Conservation (phyloP, 2,113 vertebrate species). For the Camarhynchus parvulus region DNA sequence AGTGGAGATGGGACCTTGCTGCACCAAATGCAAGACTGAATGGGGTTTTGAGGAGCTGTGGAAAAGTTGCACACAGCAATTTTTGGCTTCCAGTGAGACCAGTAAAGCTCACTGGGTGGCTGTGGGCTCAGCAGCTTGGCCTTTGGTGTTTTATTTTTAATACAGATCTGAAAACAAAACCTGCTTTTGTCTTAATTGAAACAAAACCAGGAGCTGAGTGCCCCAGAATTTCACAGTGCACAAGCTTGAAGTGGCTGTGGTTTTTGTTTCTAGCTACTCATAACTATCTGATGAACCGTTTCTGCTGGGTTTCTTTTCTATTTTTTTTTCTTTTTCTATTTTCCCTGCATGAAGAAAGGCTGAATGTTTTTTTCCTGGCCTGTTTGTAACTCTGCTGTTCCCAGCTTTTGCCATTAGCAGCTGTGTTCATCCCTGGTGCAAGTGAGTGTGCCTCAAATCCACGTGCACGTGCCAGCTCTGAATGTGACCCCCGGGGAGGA, state of each 20-base stretch:
- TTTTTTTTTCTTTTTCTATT: not conserved
- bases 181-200: conserved; percentile 28
- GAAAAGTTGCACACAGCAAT: not conserved
- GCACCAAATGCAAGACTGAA: not conserved
- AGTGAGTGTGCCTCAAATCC: fast-evolving
- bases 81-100: not conserved
- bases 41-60: not conserved
- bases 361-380: not conserved
- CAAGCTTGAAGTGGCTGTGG: conserved; percentile 7
- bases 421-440: fast-evolving
- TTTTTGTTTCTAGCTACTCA: conserved; percentile 22
- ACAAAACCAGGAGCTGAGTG: conserved; percentile 4
- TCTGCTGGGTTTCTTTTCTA: not conserved
- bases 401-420: not conserved
- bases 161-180: not conserved
- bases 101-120: not conserved
- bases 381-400: not conserved
- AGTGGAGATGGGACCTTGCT: not conserved
- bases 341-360: not conserved
- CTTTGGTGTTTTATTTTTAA: not conserved
- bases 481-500: not conserved
- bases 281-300: conserved; percentile 12
- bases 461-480: fast-evolving
- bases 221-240: not conserved
- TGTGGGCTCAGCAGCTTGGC: not conserved